Conservation (phyloP, 2,113 vertebrate species). For the Notiomystis cincta region DNA sequence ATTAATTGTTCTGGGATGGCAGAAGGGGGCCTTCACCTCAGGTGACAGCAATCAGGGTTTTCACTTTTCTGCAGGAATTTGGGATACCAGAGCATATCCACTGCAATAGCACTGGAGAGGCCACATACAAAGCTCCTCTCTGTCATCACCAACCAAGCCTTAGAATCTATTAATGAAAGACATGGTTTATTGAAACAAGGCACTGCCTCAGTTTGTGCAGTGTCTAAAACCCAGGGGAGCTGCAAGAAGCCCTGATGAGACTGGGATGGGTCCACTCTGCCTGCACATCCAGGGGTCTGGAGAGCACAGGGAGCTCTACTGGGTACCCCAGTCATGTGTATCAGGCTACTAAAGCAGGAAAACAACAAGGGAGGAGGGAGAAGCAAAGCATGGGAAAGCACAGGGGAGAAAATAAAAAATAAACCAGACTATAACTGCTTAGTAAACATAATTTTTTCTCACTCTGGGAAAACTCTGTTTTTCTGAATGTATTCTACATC, state of each 20-base stretch:
- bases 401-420: neutral
- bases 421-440: neutral
- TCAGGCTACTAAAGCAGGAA: neutral
- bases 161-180: neutral
- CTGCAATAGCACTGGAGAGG: neutral
- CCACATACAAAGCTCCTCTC: neutral
- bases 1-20: slow-evolving; percentile 29
- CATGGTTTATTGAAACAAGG: neutral
- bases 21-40: neutral
- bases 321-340: neutral
- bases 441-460: slow-evolving; percentile 17
- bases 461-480: slow-evolving; percentile 9
- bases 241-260: neutral
- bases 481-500: slow-evolving; percentile 1
- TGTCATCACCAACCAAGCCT: neutral
- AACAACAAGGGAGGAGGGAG: neutral
- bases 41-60: neutral
- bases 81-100: neutral
- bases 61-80: neutral
- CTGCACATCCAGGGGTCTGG: neutral
- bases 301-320: neutral
- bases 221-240: neutral
- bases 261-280: neutral
- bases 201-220: too few relatives aligned
- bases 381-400: neutral